Base-by-base conservation (phyloP, 2,797 vertebrate species). In the Amazona finschi region DNA sequence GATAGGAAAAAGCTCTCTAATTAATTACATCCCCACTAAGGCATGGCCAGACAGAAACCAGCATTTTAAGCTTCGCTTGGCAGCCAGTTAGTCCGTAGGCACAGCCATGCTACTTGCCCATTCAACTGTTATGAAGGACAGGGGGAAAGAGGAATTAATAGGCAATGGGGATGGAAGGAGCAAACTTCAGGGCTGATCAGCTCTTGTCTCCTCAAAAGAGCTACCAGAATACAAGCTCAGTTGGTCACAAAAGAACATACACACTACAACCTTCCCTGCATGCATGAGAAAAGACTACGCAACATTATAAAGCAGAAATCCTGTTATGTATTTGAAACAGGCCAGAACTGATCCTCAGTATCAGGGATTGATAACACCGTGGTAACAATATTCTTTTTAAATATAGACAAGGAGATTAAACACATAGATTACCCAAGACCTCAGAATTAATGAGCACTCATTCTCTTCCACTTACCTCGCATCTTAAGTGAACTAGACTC, bases 11-110 rank as follows among this genome's bases (percentile, higher is more conserved):
- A 92, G 31, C 77, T 71, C 76, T 43, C 89, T 94, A 93, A 96
- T 96, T 95, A 94, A 95, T 96, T 84, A 90, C 94, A 94, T 94
- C 91, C 93, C 91, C 79, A 72, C 60, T 11, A 85, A 91, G 70
- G 93, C 85, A 90, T 1, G 31, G 90, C 79, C 93, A 91, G 89
- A 94, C 89, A 94, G 76, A 92, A 93, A 80, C 57, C 82, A 83
- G 91, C 73, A 87, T 47, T 89, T 74, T 52, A 65, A 71, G 67
- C 55, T 93, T 58, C 76, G 64, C 81, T 93, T 82, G 78, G 86
- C 94, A 95, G 94, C 24, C 95, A 71, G 50, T 46, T 50, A 33
- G 20, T 64, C 76, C 8, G 1, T 10, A 79, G 87, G 88, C 55
- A 71, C 85, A 80, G 69, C 73, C 66, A 27, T 4, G 41, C 25